Conservation (phyloP, 2,888 invertebrate genomes). For the Agrochola litura region DNA sequence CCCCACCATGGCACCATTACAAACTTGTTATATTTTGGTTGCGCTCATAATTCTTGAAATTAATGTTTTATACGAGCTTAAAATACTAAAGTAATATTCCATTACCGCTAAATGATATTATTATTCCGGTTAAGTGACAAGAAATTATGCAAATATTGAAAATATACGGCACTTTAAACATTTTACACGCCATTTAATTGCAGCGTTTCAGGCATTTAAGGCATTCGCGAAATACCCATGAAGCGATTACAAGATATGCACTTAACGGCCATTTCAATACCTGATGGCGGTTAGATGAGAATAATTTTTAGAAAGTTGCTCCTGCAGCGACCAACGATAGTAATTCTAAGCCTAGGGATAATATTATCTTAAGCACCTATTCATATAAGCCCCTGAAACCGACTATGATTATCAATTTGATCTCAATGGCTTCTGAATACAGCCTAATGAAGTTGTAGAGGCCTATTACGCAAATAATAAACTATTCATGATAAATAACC, state of each 20-base stretch:
- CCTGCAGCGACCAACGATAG: constrained; percentile 59
- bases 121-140: constrained; percentile 70
- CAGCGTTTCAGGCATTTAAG: constrained; percentile 58
- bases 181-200: constrained; percentile 72
- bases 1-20: constrained; percentile 36
- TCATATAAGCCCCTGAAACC: constrained; percentile 60
- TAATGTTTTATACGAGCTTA: constrained; percentile 56
- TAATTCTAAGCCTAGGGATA: constrained; percentile 65
- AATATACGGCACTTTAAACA: constrained; percentile 74
- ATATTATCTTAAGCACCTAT: constrained; percentile 62
- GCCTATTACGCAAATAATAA: constrained; percentile 61
- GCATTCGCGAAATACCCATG: constrained; percentile 48
- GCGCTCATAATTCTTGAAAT: constrained; percentile 61
- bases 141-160: constrained; percentile 76
- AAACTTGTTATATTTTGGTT: constrained; percentile 43
- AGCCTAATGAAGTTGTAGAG: constrained; percentile 61
- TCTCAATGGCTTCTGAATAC: constrained; percentile 66
- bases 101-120: constrained; percentile 72
- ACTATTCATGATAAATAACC: constrained; percentile 60
- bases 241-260: constrained; percentile 55
- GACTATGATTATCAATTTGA: constrained; percentile 63
- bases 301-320: constrained; percentile 78
- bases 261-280: constrained; percentile 62
- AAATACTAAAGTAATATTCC: constrained; percentile 64
- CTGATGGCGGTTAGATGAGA: constrained; percentile 60